Conservation (phyloP, 2,888 invertebrate species). For the Calliscelio sp. region DNA sequence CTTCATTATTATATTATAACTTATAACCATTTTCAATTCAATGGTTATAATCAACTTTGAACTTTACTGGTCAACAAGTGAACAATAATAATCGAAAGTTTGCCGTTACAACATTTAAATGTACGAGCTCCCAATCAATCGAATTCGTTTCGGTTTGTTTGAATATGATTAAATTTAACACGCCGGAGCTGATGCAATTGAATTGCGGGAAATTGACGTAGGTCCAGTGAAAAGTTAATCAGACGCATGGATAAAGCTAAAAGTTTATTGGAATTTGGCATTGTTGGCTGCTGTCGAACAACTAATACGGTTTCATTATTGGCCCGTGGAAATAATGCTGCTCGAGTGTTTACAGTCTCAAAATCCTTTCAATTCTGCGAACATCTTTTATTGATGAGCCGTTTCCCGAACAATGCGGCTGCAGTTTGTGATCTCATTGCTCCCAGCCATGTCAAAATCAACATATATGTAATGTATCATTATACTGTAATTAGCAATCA, state of each 20-base stretch:
- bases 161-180: constrained; percentile 47
- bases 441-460: too few species aligned
- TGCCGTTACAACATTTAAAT: constrained; percentile 7
- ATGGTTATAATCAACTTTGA: too few species aligned
- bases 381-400: constrained; percentile 46
- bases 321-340: constrained; percentile 22
- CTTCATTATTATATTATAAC: too few species aligned
- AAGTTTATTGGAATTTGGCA: constrained; percentile 45
- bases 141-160: constrained; percentile 42
- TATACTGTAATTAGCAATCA: too few species aligned
- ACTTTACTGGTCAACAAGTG: background rate
- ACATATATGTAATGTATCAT: too few species aligned
- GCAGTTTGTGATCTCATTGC: constrained; percentile 30
- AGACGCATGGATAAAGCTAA: constrained; percentile 46
- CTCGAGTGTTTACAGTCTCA: constrained; percentile 34
- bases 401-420: constrained; percentile 38
- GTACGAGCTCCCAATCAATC: constrained; percentile 1
- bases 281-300: constrained; percentile 39
- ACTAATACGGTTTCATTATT: constrained; percentile 51
- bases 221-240: constrained; percentile 56
- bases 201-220: constrained; percentile 35
- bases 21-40: too few species aligned
- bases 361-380: constrained; percentile 29
- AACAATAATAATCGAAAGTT: background rate
- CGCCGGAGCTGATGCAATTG: constrained; percentile 20